phyloP scores from a whole-genome alignment of 1,140 invertebrate species.

The Macrobrachium nipponense region DNA sequence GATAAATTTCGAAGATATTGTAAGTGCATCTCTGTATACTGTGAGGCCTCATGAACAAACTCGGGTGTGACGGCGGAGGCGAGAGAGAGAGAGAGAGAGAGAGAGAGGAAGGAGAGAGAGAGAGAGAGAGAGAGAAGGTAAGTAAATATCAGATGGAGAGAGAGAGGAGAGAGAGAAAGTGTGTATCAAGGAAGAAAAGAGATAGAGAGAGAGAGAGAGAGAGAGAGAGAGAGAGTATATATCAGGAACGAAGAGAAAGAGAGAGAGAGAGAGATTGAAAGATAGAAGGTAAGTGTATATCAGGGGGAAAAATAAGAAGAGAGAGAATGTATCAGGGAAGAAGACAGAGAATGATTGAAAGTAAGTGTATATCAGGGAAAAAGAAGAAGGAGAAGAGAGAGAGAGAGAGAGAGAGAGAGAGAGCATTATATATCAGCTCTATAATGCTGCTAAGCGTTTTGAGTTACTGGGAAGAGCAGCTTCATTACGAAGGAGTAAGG shows the following conservation, averaged over 20 bases:
- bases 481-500: neutral
- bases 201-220: too few relatives aligned
- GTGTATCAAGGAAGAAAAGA: too few relatives aligned
- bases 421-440: neutral
- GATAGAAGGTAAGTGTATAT: too few relatives aligned
- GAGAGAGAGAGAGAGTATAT: neutral
- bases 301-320: neutral
- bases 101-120: neutral
- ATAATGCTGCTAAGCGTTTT: neutral
- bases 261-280: neutral
- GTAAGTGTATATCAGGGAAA: neutral
- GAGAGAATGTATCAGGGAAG: neutral
- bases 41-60: neutral
- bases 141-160: too few relatives aligned
- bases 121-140: constrained; percentile 3
- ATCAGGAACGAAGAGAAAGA: neutral
- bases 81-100: neutral
- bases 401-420: neutral
- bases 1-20: neutral
- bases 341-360: neutral
- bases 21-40: neutral
- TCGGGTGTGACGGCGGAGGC: neutral
- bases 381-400: constrained; percentile 8
- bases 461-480: neutral
- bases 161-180: too few relatives aligned